phyloP scores from a whole-genome alignment of 2,797 vertebrate genomes.

The Gambelia wislizenii region DNA sequence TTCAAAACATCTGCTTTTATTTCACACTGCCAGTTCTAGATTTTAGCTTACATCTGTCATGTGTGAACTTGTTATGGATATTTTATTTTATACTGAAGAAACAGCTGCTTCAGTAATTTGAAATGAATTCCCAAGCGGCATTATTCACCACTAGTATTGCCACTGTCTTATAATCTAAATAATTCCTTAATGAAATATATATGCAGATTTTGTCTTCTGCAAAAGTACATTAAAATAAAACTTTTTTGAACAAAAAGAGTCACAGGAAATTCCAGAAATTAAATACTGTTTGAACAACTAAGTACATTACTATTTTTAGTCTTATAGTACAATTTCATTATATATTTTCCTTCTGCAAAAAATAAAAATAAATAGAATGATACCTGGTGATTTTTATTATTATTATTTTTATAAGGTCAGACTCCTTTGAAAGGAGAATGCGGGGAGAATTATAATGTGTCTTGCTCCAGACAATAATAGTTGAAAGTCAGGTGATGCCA shows the following conservation, averaged over 20 bases:
- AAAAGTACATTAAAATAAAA: constrained; percentile 47
- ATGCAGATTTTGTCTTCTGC: constrained; percentile 71
- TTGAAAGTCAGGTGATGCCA: constrained; percentile 29
- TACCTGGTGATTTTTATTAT: neutral
- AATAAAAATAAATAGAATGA: constrained; percentile 1
- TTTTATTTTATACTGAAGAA: constrained; percentile 82
- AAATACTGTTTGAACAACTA: constrained; percentile 36
- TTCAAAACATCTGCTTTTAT: constrained; percentile 85
- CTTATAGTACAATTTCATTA: neutral
- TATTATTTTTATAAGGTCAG: neutral
- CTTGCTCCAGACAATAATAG: neutral
- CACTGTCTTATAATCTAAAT: constrained; percentile 69
- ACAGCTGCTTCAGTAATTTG: constrained; percentile 82
- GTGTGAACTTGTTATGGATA: constrained; percentile 86
- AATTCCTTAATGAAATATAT: constrained; percentile 72
- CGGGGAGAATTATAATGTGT: neutral
- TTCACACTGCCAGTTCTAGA: constrained; percentile 78
- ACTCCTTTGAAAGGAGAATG: neutral
- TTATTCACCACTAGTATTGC: constrained; percentile 63
- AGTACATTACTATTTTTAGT: neutral
- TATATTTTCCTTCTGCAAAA: neutral
- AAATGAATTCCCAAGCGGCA: constrained; percentile 81
- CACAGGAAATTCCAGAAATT: constrained; percentile 28
- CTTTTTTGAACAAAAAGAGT: constrained; percentile 51
- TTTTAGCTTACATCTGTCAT: constrained; percentile 84